These are phyloP conservation scores for Leptinotarsa undecemlineata DNA, from an alignment of 1,140 invertebrate species.

Conservation along the genomic window DNA sequence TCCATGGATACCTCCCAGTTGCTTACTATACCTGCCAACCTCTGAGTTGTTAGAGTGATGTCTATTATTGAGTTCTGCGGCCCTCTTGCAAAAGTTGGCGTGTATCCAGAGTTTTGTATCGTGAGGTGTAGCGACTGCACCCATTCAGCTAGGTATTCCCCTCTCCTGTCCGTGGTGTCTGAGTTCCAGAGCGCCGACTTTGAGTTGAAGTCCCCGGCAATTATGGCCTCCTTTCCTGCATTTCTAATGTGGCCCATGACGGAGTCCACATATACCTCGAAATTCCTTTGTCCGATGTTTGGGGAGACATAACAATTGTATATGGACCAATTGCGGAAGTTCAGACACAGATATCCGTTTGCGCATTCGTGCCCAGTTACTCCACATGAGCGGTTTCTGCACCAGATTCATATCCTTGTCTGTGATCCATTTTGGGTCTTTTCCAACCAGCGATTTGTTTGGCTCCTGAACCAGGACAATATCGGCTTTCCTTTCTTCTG, in stretches of 20 bases:
- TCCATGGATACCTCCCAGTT: too few relatives aligned
- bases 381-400: neutral
- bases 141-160: too few relatives aligned
- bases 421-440: neutral
- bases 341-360: neutral
- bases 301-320: neutral
- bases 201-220: too few relatives aligned
- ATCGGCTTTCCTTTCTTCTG: neutral
- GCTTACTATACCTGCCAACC: too few relatives aligned
- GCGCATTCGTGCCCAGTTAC: neutral
- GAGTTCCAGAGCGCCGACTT: too few relatives aligned
- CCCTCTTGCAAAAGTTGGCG: too few relatives aligned
- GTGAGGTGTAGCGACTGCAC: too few relatives aligned
- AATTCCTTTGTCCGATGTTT: neutral
- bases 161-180: too few relatives aligned
- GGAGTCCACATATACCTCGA: neutral
- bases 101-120: too few relatives aligned
- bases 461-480: neutral
- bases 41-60: too few relatives aligned
- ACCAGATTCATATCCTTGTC: neutral
- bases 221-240: too few relatives aligned
- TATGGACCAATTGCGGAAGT: neutral
- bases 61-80: too few relatives aligned
- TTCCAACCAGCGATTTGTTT: neutral
- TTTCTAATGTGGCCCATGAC: neutral